Conservation (phyloP, 2,113 vertebrate genomes). For the Nycticebus coucang region DNA sequence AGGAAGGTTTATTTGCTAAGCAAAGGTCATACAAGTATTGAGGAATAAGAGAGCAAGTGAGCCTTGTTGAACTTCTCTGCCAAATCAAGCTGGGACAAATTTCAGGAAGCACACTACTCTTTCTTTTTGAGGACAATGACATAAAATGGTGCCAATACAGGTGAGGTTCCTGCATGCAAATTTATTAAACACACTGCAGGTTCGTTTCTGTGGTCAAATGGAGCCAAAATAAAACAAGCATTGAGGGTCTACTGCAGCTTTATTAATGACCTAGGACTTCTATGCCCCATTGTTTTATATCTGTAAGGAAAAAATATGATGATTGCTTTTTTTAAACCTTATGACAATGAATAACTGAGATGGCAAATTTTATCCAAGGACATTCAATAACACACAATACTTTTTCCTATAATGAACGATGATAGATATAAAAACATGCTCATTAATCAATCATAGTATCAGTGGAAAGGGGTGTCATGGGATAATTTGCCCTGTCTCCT, state of each 20-base stretch:
- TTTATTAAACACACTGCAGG: not conserved
- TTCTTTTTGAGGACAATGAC: not conserved
- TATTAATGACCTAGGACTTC: not conserved
- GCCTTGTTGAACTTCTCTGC: not conserved
- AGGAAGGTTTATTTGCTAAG: not conserved
- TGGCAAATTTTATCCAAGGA: not conserved
- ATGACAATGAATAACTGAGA: not conserved
- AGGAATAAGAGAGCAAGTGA: not conserved
- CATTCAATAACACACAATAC: not conserved
- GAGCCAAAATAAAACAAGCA: not conserved
- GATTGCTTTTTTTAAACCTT: not conserved
- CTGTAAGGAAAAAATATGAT: not conserved
- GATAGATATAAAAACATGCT: not conserved
- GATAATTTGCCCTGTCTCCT: not conserved
- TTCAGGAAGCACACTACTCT: not conserved
- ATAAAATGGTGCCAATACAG: not conserved
- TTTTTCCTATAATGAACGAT: not conserved
- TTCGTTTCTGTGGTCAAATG: not conserved
- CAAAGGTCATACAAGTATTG: not conserved
- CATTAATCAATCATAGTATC: not conserved
- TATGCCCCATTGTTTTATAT: not conserved
- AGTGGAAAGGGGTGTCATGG: not conserved
- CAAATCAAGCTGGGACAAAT: not conserved
- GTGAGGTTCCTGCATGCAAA: not conserved
- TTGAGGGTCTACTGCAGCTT: not conserved